Evolutionary conservation across 2,797 vertebrate species (phyloP).

Genomic region (Chaunax sp.): DNA sequence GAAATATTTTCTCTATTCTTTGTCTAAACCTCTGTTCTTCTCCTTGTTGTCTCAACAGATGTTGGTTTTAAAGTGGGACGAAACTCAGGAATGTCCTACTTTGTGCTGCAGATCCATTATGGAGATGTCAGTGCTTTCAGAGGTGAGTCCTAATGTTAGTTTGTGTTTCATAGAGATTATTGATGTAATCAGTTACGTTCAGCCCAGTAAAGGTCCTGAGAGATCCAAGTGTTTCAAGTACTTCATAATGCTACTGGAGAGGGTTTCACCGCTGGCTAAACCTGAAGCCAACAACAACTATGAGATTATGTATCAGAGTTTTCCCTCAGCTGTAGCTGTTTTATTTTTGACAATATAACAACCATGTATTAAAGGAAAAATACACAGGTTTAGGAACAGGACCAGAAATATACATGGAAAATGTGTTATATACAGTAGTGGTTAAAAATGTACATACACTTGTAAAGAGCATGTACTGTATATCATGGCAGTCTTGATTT

Average conservation of each 20-base stretch:
- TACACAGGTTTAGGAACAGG: too few relatives aligned
- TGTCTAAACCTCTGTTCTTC: constrained; percentile 5
- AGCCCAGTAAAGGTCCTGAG: background rate
- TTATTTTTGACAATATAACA: too few relatives aligned
- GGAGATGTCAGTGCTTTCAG: constrained; percentile 91
- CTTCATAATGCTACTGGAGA: background rate
- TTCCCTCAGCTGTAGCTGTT: too few relatives aligned
- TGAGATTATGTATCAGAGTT: too few relatives aligned
- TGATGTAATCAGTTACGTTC: background rate
- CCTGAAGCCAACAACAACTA: too few relatives aligned
- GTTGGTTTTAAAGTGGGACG: constrained; percentile 97
- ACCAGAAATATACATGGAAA: too few relatives aligned
- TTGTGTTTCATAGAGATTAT: background rate
- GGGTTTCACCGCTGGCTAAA: background rate
- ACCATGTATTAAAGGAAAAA: too few relatives aligned
- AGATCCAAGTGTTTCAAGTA: background rate
- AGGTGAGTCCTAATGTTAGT: constrained; percentile 80
- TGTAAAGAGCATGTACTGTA: too few relatives aligned
- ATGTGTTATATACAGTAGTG: too few relatives aligned
- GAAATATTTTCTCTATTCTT: too few relatives aligned
- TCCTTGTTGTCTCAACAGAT: constrained; percentile 75
- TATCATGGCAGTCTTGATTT: too few relatives aligned
- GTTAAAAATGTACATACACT: too few relatives aligned
- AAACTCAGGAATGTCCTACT: constrained; percentile 87
- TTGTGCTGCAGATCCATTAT: constrained; percentile 97